Base-by-base conservation (phyloP, 2,888 invertebrate genomes). In the Cheiracanthium punctorium region DNA sequence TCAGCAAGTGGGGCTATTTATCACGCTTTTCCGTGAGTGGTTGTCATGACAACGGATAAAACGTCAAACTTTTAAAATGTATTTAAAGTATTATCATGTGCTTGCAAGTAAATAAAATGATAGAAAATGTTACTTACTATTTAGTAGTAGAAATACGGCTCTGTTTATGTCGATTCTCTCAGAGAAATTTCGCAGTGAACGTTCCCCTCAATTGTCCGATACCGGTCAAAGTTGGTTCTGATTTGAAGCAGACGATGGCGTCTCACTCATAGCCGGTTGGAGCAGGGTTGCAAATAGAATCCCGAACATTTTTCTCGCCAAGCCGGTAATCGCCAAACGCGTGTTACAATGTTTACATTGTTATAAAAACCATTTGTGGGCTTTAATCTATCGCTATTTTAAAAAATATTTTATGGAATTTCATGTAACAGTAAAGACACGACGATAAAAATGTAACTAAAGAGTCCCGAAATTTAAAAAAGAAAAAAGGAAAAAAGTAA, bases 41-140 rank as follows among this genome's bases (percentile, higher is more conserved):
- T 85, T 74, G 77, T 80, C 84, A 79, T 79, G 79, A 58, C 33
- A 73, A 85, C 79, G 14, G 58, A 58, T 58, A 24, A 58, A 17
- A 24, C 58, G 58, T 58, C 24, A 58, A 58, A 24, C 14, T 24
- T 4, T 58, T 24, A 58, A 17, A 58, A 58, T 58, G 24, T 7
- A 5, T 58, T 12, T 5, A 24, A 58, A n/a, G 7, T 58, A 5
- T 58, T 24, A 24, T 58, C 20, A 7, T 24, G 14, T 58, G 20
- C 2, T n/a, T 5, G 24, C n/a, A 24, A 58, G 58, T 5, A 4
- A 20, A 12, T 24, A 24, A 12, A 58, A 58, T n/a, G 17, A n/a
- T n/a, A 2, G 24, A 58, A 17, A 24, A 24, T 20, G 12, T 4
- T 4, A 58, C 58, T 58, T 24, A 58, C 58, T 24, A 12, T n/a